phyloP scores from a whole-genome alignment of 1,140 invertebrate species.

The Bombyx mori region ASM3026992v2 NC_085121.1:16076001-16076500 shows the following conservation, averaged over 20 bases:
- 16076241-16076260: constrained; percentile 90
- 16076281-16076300: constrained; percentile 90
- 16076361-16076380: constrained; percentile 89
- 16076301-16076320: constrained; percentile 88
- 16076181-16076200: constrained; percentile 90
- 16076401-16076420: background rate
- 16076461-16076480: no score
- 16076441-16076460: no score
- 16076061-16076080: constrained; percentile 89
- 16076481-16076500: no score
- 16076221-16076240: constrained; percentile 87
- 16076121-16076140: constrained; percentile 95
- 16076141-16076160: constrained; percentile 90
- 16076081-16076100: constrained; percentile 90
- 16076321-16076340: constrained; percentile 89
- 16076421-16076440: background rate
- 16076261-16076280: constrained; percentile 89
- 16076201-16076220: constrained; percentile 83
- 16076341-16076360: constrained; percentile 87
- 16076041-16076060: constrained; percentile 79
- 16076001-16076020: constrained; percentile 87
- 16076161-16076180: constrained; percentile 77
- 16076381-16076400: constrained; percentile 49
- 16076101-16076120: constrained; percentile 91
- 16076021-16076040: constrained; percentile 82